phyloP scores from a whole-genome alignment of 1,140 invertebrate genomes.

The Campoletis sonorensis region DNA sequence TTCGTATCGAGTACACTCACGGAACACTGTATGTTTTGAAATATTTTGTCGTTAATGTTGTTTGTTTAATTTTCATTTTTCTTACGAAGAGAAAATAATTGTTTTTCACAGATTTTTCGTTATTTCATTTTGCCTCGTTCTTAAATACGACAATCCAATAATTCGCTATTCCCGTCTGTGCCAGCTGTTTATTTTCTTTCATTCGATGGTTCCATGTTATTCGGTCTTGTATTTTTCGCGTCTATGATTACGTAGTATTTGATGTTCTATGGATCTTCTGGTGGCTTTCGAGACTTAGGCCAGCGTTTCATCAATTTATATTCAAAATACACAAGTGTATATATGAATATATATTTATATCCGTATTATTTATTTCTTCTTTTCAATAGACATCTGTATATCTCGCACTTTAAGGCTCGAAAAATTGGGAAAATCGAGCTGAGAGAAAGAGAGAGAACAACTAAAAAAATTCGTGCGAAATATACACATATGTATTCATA shows the following conservation, averaged over 20 bases:
- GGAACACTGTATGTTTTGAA: constrained; percentile 59
- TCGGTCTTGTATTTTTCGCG: constrained; percentile 54
- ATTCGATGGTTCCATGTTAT: constrained; percentile 51
- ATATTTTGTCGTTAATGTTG: constrained; percentile 45
- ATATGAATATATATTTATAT: no score
- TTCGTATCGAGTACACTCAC: constrained; percentile 69
- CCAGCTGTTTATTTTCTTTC: constrained; percentile 39
- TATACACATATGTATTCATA: no score
- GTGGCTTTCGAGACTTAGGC: constrained; percentile 57
- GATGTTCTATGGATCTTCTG: constrained; percentile 34
- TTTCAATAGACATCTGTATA: no score
- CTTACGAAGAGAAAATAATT: constrained; percentile 15
- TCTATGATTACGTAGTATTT: constrained; percentile 41
- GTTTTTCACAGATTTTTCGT: constrained; percentile 59
- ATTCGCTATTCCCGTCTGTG: constrained; percentile 4
- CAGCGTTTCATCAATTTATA: constrained; percentile 61
- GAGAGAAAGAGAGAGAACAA: no score
- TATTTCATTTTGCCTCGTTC: constrained; percentile 13
- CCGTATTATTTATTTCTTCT: no score
- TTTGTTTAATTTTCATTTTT: not conserved
- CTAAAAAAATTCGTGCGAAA: no score
- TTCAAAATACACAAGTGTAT: constrained; percentile 67
- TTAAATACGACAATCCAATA: not conserved
- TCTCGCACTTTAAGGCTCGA: constrained; percentile 50
- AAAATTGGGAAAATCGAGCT: constrained; percentile 36